These are phyloP conservation scores for Sclerurus mexicanus DNA, from an alignment of 2,113 vertebrate species.

Conservation along the genomic window DNA sequence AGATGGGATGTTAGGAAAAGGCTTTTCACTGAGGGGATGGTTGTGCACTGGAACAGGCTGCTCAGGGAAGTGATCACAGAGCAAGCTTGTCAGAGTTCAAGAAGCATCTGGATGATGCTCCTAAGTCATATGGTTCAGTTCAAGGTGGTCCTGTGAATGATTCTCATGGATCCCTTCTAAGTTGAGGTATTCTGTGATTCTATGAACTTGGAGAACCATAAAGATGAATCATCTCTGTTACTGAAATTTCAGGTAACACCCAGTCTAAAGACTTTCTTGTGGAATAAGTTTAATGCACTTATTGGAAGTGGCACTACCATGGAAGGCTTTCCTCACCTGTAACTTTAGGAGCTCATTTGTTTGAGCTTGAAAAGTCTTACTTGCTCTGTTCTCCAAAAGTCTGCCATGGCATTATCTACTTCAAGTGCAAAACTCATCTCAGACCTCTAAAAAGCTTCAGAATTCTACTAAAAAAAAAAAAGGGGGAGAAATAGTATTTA, in stretches of 20 bases:
- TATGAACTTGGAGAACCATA: background rate
- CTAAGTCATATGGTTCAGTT: background rate
- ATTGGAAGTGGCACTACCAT: background rate
- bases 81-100: background rate
- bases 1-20: background rate
- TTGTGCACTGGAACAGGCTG: background rate
- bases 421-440: background rate
- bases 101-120: background rate
- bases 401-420: background rate
- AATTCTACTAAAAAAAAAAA: background rate
- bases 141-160: background rate
- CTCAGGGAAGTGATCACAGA: background rate
- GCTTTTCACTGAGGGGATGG: background rate
- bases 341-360: background rate
- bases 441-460: background rate
- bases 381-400: background rate
- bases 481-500: fast-evolving
- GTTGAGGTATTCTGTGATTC: background rate
- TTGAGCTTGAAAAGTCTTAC: background rate
- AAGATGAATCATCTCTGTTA: background rate
- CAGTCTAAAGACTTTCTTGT: background rate
- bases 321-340: background rate
- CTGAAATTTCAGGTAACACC: background rate
- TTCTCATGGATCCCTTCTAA: background rate
- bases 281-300: background rate